Base-by-base conservation (phyloP, 2,888 invertebrate genomes). In the Ptychoptera contaminata region DNA sequence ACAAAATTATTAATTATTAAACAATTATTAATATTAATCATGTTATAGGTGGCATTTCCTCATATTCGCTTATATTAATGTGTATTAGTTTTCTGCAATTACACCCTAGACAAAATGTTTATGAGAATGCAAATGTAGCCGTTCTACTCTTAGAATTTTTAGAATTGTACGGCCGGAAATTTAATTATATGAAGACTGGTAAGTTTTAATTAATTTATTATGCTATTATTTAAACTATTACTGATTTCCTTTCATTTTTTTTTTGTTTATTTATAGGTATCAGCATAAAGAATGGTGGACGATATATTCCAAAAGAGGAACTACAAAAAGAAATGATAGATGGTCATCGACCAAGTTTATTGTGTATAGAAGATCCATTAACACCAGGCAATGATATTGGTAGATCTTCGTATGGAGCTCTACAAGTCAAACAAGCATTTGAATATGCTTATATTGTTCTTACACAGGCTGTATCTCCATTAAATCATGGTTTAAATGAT, bases 321-420 rank as follows among this genome's bases (percentile, higher is more conserved):
- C 76, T 90, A 61, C 87, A 88, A 65, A 76, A 83, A 63, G 88
- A 91, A 58, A 91, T 94, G 90, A 80, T 85, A 54, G 90, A 91
- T 65, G 93, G 93, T 1, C 90, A 93, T 67, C 73, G 93, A 40
- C 91, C 91, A 16, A 92, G 94, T 50, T 69, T 96, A 60, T 71
- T 98, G 51, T 96, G 94, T 62, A 96, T 98, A 55, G 96, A 97
- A 69, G 98, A 98, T 71, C 98, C 98, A 16, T 73, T 98, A 37
- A 88, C 90, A 49, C 79, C 91, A 12, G 92, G 85, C 52, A 98
- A 98, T 67, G 97, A 97, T 66, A 96, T 98, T 62, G 97, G 97
- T 8, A 79, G 94, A 54, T 93, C 93, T 63, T 94, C 94, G 58
- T 96, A 94, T 67, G 94, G 66, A 12, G 66, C 65, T 36, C 53